Evolutionary conservation across 2,888 invertebrate species (phyloP).

Genomic region (Tortricodes alternella): DNA sequence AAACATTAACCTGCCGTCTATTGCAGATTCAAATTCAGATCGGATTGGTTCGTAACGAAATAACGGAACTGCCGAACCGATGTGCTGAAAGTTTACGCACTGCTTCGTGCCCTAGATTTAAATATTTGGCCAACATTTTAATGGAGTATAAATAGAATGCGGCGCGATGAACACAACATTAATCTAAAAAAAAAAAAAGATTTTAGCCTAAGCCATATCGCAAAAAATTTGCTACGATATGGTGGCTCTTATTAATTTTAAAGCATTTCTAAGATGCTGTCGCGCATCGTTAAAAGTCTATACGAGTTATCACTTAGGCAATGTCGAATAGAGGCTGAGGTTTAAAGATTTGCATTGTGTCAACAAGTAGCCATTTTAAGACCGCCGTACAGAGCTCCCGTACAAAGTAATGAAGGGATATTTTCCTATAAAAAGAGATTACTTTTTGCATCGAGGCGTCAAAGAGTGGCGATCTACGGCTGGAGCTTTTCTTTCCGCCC

Average conservation of each 20-base stretch:
- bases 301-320: no score
- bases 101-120: conserved; percentile 5
- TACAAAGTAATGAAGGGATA: conserved; percentile 71
- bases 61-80: conserved; percentile 15
- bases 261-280: no score
- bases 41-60: conserved; percentile 23
- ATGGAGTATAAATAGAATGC: not conserved
- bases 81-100: conserved; percentile 24
- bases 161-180: no score
- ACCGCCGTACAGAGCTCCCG: conserved; percentile 56
- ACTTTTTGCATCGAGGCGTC: conserved; percentile 71
- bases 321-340: no score
- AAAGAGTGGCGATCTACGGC: conserved; percentile 74
- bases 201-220: no score
- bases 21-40: not conserved
- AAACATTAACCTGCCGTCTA: not conserved
- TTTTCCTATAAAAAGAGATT: conserved; percentile 61
- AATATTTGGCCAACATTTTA: conserved; percentile 24
- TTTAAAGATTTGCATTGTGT: no score
- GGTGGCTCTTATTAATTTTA: no score
- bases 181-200: no score
- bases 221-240: no score
- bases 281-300: no score
- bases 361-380: conserved; percentile 71
- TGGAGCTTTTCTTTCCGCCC: conserved; percentile 74